Conservation (phyloP, 2,888 invertebrate genomes). For the Drosophila nr. perissopoda region DNA sequence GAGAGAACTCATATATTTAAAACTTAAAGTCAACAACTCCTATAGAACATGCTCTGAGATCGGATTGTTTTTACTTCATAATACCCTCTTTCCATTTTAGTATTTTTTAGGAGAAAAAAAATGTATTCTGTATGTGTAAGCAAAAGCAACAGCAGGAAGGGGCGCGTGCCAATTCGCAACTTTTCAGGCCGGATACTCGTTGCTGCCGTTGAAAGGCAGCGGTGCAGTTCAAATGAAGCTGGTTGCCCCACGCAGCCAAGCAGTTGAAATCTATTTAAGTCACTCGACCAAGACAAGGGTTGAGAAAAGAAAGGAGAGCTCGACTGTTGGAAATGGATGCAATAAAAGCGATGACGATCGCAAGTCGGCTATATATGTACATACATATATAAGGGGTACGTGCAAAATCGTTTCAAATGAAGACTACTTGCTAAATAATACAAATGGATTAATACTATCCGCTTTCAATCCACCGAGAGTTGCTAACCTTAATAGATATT, state of each 20-base stretch:
- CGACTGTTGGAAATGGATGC: slow-evolving; percentile 28
- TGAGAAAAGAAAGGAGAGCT: slow-evolving; percentile 7
- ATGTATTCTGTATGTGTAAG: slow-evolving; percentile 6
- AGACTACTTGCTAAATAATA: neutral
- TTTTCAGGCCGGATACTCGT: slow-evolving; percentile 50
- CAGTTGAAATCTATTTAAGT: slow-evolving; percentile 49
- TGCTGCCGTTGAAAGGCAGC: slow-evolving; percentile 40
- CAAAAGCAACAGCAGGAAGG: slow-evolving; percentile 25
- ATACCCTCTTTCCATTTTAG: neutral
- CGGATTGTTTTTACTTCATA: neutral
- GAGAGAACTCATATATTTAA: neutral
- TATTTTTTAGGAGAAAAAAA: neutral
- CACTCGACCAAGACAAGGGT: neutral
- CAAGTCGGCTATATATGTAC: neutral
- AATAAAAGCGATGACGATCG: slow-evolving; percentile 39
- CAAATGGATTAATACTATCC: neutral
- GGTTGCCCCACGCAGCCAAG: slow-evolving; percentile 27
- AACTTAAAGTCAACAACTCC: neutral
- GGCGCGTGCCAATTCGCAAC: slow-evolving; percentile 61
- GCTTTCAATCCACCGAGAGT: neutral
- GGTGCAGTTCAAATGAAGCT: slow-evolving; percentile 51
- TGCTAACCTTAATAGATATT: neutral
- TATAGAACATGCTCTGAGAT: neutral
- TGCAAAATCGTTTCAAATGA: neutral
- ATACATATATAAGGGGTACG: neutral